These are phyloP conservation scores for Gymnorhina tibicen DNA, from an alignment of 2,113 vertebrate species.

Conservation along the genomic window DNA sequence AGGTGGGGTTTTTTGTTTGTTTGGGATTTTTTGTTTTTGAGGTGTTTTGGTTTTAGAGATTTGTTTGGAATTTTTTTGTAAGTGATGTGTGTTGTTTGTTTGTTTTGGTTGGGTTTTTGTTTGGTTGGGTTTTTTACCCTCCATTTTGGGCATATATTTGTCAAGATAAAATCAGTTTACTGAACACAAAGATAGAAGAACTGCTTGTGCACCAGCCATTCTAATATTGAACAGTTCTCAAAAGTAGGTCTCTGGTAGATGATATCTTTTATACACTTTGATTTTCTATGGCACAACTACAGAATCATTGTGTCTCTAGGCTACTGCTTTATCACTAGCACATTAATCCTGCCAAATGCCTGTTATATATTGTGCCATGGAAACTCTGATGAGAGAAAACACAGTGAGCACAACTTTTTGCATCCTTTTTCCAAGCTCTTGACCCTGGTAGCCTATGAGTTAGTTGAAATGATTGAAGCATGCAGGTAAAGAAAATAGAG, in stretches of 20 bases:
- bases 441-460: background rate
- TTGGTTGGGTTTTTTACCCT: background rate
- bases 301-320: conserved; percentile 5
- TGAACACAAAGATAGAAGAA: background rate
- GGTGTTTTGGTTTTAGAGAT: background rate
- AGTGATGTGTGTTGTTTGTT: background rate
- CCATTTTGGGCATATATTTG: background rate
- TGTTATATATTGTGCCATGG: background rate
- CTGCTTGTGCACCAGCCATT: background rate
- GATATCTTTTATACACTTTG: background rate
- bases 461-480: conserved; percentile 14
- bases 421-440: background rate
- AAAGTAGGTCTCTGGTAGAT: background rate
- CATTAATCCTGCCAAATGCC: background rate
- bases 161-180: background rate
- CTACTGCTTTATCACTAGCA: background rate
- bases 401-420: background rate
- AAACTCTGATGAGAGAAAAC: conserved; percentile 32
- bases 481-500: background rate
- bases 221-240: background rate
- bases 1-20: background rate
- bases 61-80: background rate
- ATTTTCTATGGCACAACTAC: background rate
- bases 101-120: background rate
- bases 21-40: background rate